These are phyloP conservation scores for Peromyscus nudipes DNA, from an alignment of 2,797 vertebrate species.

Conservation along the genomic window DNA sequence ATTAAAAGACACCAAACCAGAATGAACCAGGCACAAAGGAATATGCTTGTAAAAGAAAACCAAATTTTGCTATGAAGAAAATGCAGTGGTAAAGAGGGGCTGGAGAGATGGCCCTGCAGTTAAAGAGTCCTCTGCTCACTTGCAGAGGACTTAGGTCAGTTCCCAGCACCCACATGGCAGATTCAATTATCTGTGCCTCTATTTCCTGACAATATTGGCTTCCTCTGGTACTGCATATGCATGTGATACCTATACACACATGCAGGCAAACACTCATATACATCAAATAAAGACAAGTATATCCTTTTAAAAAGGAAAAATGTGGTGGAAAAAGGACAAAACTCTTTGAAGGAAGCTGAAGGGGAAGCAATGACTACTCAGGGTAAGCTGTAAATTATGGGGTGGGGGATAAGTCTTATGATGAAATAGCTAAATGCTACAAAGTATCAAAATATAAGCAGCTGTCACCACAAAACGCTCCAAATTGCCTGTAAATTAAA, in stretches of 20 bases:
- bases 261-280: not conserved
- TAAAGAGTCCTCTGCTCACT: not conserved
- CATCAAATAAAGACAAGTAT: not conserved
- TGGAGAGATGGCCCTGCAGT: not conserved
- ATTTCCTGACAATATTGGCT: not conserved
- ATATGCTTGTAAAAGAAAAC: not conserved
- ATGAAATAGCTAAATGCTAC: constrained; percentile 46
- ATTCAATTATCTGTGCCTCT: not conserved
- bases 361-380: not conserved
- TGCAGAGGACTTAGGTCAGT: not conserved
- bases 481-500: constrained; percentile 73
- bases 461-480: constrained; percentile 67
- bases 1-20: not conserved
- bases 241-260: not conserved
- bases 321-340: not conserved
- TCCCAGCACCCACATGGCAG: not conserved
- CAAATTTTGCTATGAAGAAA: not conserved
- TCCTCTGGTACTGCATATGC: not conserved
- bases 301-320: not conserved
- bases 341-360: not conserved
- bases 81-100: not conserved
- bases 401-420: not conserved
- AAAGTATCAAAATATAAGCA: constrained; percentile 71
- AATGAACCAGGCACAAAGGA: not conserved
- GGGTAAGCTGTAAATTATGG: not conserved